Percentiles rank a stretch among this genome's conserved stretches.
Evolutionary conservation across 2,888 invertebrate species (phyloP).

Genomic region (Coelinius sp.): DNA sequence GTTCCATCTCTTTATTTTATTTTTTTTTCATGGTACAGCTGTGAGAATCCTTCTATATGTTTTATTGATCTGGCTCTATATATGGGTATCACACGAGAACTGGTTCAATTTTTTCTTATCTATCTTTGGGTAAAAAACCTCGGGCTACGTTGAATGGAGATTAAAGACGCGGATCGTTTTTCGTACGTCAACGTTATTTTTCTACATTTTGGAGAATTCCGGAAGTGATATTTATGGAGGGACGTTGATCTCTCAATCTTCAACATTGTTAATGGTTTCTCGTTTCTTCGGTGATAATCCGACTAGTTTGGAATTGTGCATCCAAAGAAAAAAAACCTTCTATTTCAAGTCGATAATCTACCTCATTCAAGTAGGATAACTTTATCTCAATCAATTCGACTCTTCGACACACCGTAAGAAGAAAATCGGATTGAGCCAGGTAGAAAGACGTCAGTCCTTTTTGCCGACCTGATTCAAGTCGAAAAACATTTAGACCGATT

Average conservation of each 20-base stretch:
- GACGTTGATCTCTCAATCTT: background rate
- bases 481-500: no score
- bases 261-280: background rate
- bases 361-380: no score
- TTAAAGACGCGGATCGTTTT: constrained; percentile 1
- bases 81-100: background rate
- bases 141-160: background rate
- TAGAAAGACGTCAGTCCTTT: no score
- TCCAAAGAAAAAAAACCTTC: no score
- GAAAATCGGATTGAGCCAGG: no score
- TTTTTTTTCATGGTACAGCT: background rate
- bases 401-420: no score
- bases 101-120: background rate
- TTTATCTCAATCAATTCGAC: no score
- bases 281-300: background rate
- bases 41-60: background rate
- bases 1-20: background rate
- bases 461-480: no score
- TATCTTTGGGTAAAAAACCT: background rate
- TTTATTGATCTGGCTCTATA: background rate
- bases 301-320: background rate
- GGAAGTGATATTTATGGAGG: background rate
- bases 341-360: no score
- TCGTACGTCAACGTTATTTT: constrained; percentile 3
- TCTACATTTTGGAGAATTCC: background rate